Percentiles rank a stretch among this genome's conserved stretches.
Conservation (phyloP, 2,113 vertebrate species). For the Malurus cyaneus region DNA sequence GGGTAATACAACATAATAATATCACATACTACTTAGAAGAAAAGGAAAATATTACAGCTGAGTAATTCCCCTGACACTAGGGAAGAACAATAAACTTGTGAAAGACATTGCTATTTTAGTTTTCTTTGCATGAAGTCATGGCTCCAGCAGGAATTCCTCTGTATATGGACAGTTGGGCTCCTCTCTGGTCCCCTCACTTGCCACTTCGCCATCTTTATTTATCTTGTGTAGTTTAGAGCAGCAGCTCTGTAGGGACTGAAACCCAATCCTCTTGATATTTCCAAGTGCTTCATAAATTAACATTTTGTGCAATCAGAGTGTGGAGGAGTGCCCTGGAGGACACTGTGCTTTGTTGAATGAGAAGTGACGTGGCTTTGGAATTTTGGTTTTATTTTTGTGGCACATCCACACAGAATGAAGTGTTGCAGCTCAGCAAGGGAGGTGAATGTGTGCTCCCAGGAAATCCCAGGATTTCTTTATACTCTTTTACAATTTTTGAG, state of each 20-base stretch:
- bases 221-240: background rate
- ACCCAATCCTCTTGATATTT: background rate
- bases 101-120: background rate
- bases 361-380: background rate
- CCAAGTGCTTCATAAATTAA: background rate
- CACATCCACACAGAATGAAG: background rate
- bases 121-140: background rate
- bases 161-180: background rate
- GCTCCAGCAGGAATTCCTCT: background rate
- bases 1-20: background rate
- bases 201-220: background rate
- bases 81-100: conserved; percentile 8
- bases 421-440: background rate
- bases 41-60: background rate
- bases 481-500: background rate
- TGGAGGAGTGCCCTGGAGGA: background rate
- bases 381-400: background rate
- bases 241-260: background rate
- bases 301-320: background rate
- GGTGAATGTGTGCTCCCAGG: background rate
- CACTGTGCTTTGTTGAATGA: background rate
- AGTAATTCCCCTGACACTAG: background rate
- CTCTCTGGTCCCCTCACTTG: background rate
- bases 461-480: background rate
- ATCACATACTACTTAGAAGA: background rate